phyloP scores from a whole-genome alignment of 2,797 vertebrate genomes.

The Pseudomugil tenellus region DNA sequence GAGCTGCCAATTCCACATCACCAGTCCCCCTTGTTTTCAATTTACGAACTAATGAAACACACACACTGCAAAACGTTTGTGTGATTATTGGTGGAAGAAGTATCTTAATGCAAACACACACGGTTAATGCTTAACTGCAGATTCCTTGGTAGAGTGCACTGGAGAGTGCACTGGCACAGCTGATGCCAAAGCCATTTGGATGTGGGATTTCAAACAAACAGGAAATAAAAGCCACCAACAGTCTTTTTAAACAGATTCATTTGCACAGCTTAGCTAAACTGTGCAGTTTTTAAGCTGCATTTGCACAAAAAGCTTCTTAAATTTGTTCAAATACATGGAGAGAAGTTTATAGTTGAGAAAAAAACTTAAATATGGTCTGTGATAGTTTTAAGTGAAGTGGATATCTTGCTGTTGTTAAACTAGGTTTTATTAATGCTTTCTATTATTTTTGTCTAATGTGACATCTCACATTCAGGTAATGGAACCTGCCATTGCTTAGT shows the following conservation, averaged over 20 bases:
- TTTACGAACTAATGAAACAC: slow-evolving; percentile 8
- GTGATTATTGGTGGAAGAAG: not conserved
- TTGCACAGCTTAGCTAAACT: not conserved
- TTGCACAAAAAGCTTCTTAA: not conserved
- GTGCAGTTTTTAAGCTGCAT: not conserved
- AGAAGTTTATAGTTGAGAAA: not conserved
- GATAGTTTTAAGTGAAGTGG: not conserved
- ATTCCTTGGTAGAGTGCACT: not conserved
- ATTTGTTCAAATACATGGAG: not conserved
- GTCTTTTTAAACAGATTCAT: slow-evolving; percentile 4
- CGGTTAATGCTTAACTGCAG: slow-evolving; percentile 20
- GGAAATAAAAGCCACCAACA: slow-evolving; percentile 8
- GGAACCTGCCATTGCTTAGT: not conserved
- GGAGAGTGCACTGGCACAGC: slow-evolving; percentile 16
- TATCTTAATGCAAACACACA: not conserved
- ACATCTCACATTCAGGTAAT: not conserved
- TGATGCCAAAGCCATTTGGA: not conserved
- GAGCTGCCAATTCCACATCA: slow-evolving; percentile 43
- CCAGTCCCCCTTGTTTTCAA: slow-evolving; percentile 18
- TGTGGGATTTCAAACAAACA: slow-evolving; percentile 15
- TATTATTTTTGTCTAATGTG: not conserved
- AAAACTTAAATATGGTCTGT: not conserved
- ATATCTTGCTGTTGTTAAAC: not conserved
- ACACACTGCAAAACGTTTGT: slow-evolving; percentile 2
- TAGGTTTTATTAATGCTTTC: not conserved